These are phyloP conservation scores for Cebidichthys violaceus DNA, from an alignment of 2,113 vertebrate species.

Conservation along the genomic window DNA sequence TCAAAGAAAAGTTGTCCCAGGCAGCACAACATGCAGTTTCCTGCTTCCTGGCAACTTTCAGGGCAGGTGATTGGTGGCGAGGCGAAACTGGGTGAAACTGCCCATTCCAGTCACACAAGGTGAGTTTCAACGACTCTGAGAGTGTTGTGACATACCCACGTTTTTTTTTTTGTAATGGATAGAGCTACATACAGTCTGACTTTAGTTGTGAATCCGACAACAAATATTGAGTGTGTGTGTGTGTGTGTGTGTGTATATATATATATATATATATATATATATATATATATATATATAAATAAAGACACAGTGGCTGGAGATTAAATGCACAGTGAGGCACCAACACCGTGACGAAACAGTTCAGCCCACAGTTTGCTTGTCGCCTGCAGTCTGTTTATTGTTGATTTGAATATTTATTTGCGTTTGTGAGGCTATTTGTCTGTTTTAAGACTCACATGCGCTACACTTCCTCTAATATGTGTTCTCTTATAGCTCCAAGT, in stretches of 20 bases:
- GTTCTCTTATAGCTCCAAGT: slow-evolving; percentile 45
- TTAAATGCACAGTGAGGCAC: slow-evolving; percentile 26
- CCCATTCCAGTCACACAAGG: slow-evolving; percentile 70
- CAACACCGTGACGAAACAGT: slow-evolving; percentile 27
- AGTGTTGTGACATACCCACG: slow-evolving; percentile 10
- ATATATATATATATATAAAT: slow-evolving; percentile 7
- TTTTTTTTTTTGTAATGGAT: not conserved
- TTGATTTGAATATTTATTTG: slow-evolving; percentile 69
- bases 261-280: slow-evolving; percentile 2
- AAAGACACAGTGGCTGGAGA: not conserved
- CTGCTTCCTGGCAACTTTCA: not conserved
- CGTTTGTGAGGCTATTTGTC: slow-evolving; percentile 55
- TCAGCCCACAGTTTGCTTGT: slow-evolving; percentile 35
- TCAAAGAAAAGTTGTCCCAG: slow-evolving; percentile 25
- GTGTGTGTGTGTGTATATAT: too few species aligned
- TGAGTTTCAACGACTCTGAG: slow-evolving; percentile 56
- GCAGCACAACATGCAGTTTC: not conserved
- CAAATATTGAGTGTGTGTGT: slow-evolving; percentile 43
- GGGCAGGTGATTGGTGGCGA: slow-evolving; percentile 50
- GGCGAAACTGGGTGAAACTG: slow-evolving; percentile 58
- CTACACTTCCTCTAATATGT: slow-evolving; percentile 32
- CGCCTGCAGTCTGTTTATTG: slow-evolving; percentile 44
- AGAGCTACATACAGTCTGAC: not conserved
- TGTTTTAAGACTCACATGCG: slow-evolving; percentile 44
- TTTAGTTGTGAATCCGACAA: slow-evolving; percentile 24